phyloP scores from a whole-genome alignment of 1,140 invertebrate species.

The Drosophila subpulchrella region DNA sequence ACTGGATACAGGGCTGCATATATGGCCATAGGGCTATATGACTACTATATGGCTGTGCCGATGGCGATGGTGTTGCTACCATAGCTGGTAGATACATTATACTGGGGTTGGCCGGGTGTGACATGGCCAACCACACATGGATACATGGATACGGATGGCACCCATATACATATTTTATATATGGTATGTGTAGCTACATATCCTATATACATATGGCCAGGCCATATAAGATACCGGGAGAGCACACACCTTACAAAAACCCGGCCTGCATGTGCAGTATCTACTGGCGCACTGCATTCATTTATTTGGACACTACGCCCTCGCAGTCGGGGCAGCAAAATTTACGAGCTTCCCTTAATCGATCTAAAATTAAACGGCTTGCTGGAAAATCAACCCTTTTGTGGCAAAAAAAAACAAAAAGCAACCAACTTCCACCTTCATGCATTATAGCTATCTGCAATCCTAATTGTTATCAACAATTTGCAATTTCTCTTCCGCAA shows the following conservation, averaged over 20 bases:
- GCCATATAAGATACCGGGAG: conserved; percentile 20
- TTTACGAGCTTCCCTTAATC: conserved; percentile 56
- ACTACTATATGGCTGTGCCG: background rate
- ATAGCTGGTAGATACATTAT: background rate
- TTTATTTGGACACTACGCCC: conserved; percentile 75
- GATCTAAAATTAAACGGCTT: conserved; percentile 54
- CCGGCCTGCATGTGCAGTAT: conserved; percentile 32
- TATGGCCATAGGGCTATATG: background rate
- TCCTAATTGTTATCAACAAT: conserved; percentile 46
- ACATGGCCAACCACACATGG: conserved; percentile 71
- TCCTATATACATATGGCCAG: too few relatives aligned
- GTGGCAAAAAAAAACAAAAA: background rate
- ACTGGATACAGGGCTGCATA: conserved; percentile 27
- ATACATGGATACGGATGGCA: conserved; percentile 7
- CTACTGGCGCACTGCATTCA: conserved; percentile 58
- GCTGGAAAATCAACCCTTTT: conserved; percentile 38
- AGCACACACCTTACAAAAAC: conserved; percentile 15
- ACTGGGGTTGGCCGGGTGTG: conserved; percentile 42
- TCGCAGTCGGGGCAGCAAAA: conserved; percentile 42
- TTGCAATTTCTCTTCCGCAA: conserved; percentile 22
- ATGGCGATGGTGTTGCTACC: conserved; percentile 17
- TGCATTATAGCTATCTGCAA: conserved; percentile 32
- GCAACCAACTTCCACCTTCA: conserved; percentile 22
- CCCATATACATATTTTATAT: background rate
- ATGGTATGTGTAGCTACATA: conserved; percentile 13